A percentile compares a stretch with the other conserved stretches of the same genome.
phyloP scores from a whole-genome alignment of 2,797 vertebrate species.

The Hemitrygon akajei region DNA sequence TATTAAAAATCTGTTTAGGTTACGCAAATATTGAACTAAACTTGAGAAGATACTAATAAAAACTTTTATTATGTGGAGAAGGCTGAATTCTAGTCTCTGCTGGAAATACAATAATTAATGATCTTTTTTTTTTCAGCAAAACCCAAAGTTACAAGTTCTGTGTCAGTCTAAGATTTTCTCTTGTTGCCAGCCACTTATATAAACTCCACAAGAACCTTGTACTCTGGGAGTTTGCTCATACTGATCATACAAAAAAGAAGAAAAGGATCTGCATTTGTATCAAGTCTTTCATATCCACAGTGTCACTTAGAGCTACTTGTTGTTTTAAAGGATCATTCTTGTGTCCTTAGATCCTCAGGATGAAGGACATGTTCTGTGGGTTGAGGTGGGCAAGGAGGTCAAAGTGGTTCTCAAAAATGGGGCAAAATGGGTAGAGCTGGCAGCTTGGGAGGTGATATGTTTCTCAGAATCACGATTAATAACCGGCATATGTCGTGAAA shows the following conservation, averaged over 20 bases:
- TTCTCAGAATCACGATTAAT: too few species aligned
- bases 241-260: not conserved
- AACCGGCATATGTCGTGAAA: too few species aligned
- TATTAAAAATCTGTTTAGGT: constrained; percentile 32
- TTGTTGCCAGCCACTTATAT: too few species aligned
- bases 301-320: not conserved
- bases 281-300: not conserved
- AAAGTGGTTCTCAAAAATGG: too few species aligned
- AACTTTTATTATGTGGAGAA: not conserved
- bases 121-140: not conserved
- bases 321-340: not conserved
- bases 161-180: not conserved
- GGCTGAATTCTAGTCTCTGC: not conserved
- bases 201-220: not conserved
- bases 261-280: not conserved
- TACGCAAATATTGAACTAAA: not conserved
- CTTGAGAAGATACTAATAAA: constrained; percentile 13
- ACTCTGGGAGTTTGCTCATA: not conserved
- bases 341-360: too few species aligned
- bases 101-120: not conserved
- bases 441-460: too few species aligned
- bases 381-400: too few species aligned
- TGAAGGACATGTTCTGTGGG: too few species aligned
- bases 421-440: too few species aligned
- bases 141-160: not conserved